These are phyloP conservation scores for Pongo pygmaeus DNA, from an alignment of 2,113 vertebrate genomes.

Conservation along the genomic window DNA sequence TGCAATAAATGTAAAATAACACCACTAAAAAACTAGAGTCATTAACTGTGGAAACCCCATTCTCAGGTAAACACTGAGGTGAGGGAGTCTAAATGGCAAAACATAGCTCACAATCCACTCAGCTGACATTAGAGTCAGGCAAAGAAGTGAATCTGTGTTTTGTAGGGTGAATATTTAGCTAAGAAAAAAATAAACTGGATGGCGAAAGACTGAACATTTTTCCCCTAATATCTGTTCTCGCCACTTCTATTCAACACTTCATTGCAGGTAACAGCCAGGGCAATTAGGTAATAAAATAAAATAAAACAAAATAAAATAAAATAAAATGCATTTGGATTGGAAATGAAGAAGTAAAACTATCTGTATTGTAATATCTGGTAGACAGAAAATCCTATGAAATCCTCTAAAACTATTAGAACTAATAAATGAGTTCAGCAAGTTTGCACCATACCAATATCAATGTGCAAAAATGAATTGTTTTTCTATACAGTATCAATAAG, in stretches of 20 bases:
- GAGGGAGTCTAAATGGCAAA: background rate
- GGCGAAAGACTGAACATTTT: background rate
- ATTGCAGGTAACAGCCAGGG: background rate
- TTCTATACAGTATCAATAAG: background rate
- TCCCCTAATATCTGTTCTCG: background rate
- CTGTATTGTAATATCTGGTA: background rate
- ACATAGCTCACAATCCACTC: background rate
- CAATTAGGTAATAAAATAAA: background rate
- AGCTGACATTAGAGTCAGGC: background rate
- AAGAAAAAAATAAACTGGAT: background rate
- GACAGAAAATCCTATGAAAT: background rate
- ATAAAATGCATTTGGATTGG: background rate
- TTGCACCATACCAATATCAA: background rate
- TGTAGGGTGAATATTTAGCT: background rate
- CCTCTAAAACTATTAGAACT: background rate
- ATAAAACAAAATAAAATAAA: background rate
- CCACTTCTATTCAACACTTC: background rate
- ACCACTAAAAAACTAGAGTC: background rate
- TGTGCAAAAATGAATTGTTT: background rate
- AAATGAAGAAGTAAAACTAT: background rate
- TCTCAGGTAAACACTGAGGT: background rate
- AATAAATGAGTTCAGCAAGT: background rate
- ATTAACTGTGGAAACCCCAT: background rate
- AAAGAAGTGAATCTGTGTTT: background rate
- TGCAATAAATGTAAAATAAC: background rate